A percentile compares a stretch with the other conserved stretches of the same genome.
These are phyloP conservation scores for Typhlichthys eigenmanni DNA, from an alignment of 2,797 vertebrate species.

Conservation along the genomic window DNA sequence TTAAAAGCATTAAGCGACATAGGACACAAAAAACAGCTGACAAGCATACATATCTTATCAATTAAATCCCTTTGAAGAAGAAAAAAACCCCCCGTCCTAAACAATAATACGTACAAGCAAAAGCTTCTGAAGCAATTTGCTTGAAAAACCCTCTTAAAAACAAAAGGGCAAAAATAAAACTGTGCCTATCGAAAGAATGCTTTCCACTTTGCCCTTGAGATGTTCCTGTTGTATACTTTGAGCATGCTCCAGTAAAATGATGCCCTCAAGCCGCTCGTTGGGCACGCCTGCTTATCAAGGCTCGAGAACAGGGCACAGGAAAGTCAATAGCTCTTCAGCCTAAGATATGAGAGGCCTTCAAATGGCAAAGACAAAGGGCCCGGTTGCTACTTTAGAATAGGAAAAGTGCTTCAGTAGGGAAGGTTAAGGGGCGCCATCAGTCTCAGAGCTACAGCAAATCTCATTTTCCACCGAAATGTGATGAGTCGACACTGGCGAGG, in stretches of 20 bases:
- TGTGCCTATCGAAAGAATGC: conserved; percentile 28
- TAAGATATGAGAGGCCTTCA: conserved; percentile 51
- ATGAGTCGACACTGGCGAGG: conserved; percentile 56
- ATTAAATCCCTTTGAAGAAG: no score
- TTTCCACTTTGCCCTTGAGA: conserved; percentile 55
- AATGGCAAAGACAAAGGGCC: conserved; percentile 38
- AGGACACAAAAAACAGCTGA: no score
- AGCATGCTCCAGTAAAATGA: conserved; percentile 48
- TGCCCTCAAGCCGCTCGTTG: conserved; percentile 30
- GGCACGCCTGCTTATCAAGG: conserved; percentile 37
- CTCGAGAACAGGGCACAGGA: conserved; percentile 40
- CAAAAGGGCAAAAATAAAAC: conserved; percentile 33
- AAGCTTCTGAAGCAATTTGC: no score
- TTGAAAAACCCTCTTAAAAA: not conserved
- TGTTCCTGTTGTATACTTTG: conserved; percentile 32
- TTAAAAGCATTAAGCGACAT: no score
- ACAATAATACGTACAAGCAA: not conserved
- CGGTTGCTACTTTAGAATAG: conserved; percentile 39
- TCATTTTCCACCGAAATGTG: conserved; percentile 60
- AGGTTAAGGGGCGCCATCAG: conserved; percentile 65
- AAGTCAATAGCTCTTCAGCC: conserved; percentile 66
- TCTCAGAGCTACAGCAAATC: conserved; percentile 53
- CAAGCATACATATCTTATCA: no score
- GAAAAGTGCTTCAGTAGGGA: conserved; percentile 39
- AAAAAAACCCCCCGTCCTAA: not conserved